phyloP scores from a whole-genome alignment of 2,797 vertebrate species.

The Typhlichthys subterraneus region DNA sequence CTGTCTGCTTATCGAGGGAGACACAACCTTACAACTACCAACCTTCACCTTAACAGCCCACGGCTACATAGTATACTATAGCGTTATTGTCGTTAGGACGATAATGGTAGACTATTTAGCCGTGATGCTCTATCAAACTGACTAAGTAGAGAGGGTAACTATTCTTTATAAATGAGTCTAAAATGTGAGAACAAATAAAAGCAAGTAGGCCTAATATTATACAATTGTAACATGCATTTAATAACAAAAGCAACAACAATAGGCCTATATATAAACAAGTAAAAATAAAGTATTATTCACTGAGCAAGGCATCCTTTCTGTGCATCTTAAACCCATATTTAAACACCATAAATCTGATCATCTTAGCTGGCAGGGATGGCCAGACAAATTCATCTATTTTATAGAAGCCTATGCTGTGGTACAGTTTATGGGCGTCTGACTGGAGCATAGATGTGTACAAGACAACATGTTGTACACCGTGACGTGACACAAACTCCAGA shows the following conservation, averaged over 20 bases:
- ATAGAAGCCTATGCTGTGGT: slow-evolving; percentile 58
- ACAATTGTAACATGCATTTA: not conserved
- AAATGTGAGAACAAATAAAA: no score
- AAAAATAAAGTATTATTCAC: not conserved
- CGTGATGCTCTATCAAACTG: no score
- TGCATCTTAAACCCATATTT: slow-evolving; percentile 39
- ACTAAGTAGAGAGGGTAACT: no score
- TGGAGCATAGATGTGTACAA: slow-evolving; percentile 58
- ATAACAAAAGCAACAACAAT: not conserved
- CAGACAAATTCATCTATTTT: slow-evolving; percentile 28
- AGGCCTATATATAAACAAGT: not conserved
- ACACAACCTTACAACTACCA: not conserved
- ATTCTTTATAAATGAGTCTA: no score
- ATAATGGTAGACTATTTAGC: no score
- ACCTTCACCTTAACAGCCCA: no score
- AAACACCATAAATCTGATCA: slow-evolving; percentile 43
- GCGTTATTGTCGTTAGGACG: no score
- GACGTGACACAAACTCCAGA: slow-evolving; percentile 31
- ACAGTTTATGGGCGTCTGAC: slow-evolving; percentile 45
- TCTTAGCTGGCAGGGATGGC: slow-evolving; percentile 35
- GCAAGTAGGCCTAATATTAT: not conserved
- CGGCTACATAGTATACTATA: no score
- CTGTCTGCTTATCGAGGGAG: slow-evolving; percentile 22
- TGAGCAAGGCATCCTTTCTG: not conserved
- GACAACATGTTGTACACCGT: slow-evolving; percentile 50